Percentiles rank a stretch among this genome's conserved stretches.
phyloP scores from a whole-genome alignment of 2,888 invertebrate genomes.

The Bugulina stolonifera region DNA sequence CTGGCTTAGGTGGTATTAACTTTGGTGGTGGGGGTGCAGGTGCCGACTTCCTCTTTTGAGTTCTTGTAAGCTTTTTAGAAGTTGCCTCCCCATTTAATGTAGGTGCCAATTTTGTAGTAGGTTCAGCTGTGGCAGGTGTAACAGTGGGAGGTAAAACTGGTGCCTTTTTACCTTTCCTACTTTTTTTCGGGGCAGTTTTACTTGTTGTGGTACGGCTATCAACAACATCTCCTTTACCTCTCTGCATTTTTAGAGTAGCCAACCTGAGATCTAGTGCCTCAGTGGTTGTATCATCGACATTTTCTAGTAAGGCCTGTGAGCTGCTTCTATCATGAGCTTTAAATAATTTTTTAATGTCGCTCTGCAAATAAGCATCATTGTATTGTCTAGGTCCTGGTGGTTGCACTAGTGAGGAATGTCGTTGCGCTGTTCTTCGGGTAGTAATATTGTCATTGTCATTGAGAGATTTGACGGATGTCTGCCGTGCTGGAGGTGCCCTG shows the following conservation, averaged over 20 bases:
- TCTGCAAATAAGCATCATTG: slow-evolving; percentile 11
- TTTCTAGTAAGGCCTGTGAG: not conserved
- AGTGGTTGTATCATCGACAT: not conserved
- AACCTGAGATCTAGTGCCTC: not conserved
- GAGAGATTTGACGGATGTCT: no score
- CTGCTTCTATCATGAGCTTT: not conserved
- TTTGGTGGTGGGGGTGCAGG: not conserved
- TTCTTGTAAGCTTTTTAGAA: not conserved
- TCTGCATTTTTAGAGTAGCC: slow-evolving; percentile 11
- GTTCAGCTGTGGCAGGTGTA: no score
- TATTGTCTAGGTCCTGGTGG: not conserved
- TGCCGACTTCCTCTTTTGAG: not conserved
- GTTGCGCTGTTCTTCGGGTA: no score
- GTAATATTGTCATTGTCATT: no score
- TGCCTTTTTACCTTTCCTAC: not conserved
- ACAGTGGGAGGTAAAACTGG: not conserved
- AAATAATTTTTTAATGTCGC: slow-evolving; percentile 13
- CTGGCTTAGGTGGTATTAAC: not conserved
- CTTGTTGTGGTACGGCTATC: not conserved
- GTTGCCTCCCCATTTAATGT: not conserved
- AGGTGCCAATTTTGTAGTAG: no score
- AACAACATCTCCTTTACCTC: not conserved
- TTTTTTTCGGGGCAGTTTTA: not conserved
- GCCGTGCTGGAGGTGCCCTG: not conserved
- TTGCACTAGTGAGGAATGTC: not conserved